Evolutionary conservation across 2,888 invertebrate species (phyloP), one percentile per base, ranked within the genome.

Genomic region (Steinernema hermaphroditum): DNA sequence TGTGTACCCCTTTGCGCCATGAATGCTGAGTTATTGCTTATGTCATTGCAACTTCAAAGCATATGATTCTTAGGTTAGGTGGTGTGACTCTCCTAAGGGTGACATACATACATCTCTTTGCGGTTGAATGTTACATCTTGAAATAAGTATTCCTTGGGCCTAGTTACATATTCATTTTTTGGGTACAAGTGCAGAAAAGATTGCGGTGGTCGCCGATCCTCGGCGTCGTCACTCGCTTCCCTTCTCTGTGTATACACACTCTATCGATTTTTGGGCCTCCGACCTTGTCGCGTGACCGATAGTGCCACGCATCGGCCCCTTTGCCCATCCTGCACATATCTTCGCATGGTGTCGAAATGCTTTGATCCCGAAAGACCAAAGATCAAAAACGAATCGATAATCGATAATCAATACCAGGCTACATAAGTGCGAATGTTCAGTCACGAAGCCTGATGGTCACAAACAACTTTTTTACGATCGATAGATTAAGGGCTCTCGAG

Each of bases 241-340:
- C 16, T 19, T 46, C 46, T 19, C 46, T 46, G n/a, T 46, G 46
- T 46, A 46, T 62, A 29, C 62, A 27, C 27, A 32, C 22, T 29
- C 32, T 62, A 62, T 62, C 62, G 62, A 62, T 62, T 62, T 62
- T 62, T 62, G 14, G 16, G 62, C 62, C 62, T 62, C 32, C 29
- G 62, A 62, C 62, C 62, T 62, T 62, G 62, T 62, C 62, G 62
- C 62, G 62, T 62, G 62, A 62, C 62, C 32, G 62, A 14, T 34
- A 32, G 16, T 27, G 62, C 16, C 37, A 46, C 46, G 46, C 46
- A 46, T 16, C 4, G n/a, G 22, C 32, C 32, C 32, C 32, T 12
- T 8, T 62, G 22, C 16, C 9, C 27, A 29, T 27, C 32, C 32
- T 16, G 14, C 1, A 8, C 32, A 29, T 37, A n/a, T 14, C 16